phyloP scores from a whole-genome alignment of 2,113 vertebrate genomes.

The Ageneiosus marmoratus region DNA sequence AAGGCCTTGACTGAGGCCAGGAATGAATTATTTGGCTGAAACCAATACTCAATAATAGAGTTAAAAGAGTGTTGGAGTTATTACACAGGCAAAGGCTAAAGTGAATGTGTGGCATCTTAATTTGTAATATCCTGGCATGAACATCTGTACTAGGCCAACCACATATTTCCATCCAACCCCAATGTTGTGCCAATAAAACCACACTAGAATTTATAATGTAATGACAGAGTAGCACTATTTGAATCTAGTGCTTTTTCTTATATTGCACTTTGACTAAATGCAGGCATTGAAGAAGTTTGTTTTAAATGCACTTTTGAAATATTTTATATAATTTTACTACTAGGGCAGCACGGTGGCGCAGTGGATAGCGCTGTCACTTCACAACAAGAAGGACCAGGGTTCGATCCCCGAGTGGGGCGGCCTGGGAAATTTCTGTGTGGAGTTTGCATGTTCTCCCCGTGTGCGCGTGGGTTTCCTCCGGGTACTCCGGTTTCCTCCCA shows the following conservation, averaged over 20 bases:
- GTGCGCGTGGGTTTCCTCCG: too few species aligned
- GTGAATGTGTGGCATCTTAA: constrained; percentile 20
- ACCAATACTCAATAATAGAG: not conserved
- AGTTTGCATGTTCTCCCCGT: too few species aligned
- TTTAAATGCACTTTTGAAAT: not conserved
- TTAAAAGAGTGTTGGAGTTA: not conserved
- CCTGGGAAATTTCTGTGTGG: too few species aligned
- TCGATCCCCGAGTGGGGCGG: too few species aligned
- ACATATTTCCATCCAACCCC: not conserved
- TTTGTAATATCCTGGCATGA: constrained; percentile 3
- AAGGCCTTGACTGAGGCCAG: constrained; percentile 29
- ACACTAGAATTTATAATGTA: not conserved
- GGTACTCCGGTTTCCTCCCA: too few species aligned
- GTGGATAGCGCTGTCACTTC: too few species aligned
- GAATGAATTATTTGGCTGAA: constrained; percentile 8
- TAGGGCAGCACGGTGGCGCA: too few species aligned
- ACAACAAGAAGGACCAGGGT: too few species aligned
- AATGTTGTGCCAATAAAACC: not conserved
- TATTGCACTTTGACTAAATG: not conserved
- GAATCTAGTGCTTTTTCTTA: too few species aligned
- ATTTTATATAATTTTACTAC: not conserved
- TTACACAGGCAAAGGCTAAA: not conserved
- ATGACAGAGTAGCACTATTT: not conserved
- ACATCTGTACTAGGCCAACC: not conserved
- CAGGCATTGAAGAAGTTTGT: not conserved